Conservation (phyloP, 2,113 vertebrate genomes). For the Gymnobelideus leadbeateri region DNA sequence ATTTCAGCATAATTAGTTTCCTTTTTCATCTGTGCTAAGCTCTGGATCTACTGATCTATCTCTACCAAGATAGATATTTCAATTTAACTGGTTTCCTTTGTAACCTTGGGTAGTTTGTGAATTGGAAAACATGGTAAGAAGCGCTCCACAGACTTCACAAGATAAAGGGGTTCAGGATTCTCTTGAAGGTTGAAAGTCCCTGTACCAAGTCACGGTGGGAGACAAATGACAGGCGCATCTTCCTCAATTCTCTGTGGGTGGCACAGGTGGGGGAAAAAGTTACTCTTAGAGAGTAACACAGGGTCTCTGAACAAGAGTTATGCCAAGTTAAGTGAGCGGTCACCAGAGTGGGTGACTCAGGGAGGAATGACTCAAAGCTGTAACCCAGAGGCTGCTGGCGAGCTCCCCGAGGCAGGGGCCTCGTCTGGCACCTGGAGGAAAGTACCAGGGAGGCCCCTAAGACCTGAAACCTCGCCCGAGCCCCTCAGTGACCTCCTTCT, state of each 20-base stretch:
- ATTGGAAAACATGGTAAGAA: too few relatives aligned
- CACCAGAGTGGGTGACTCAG: constrained; percentile 69
- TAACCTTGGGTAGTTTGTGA: too few relatives aligned
- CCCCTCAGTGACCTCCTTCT: not conserved
- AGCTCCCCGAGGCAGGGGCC: constrained; percentile 53
- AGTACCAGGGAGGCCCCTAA: constrained; percentile 60
- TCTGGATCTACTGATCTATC: not conserved
- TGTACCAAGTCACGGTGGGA: too few relatives aligned
- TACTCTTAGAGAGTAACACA: not conserved
- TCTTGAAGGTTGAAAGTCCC: too few relatives aligned
- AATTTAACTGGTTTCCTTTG: not conserved
- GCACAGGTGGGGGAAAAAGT: constrained; percentile 23
- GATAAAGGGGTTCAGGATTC: too few relatives aligned
- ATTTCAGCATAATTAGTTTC: not conserved
- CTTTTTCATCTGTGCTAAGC: not conserved
- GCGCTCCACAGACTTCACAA: too few relatives aligned
- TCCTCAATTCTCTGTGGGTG: not conserved
- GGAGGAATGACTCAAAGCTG: constrained; percentile 70
- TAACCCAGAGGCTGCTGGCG: constrained; percentile 37
- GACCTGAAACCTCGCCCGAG: constrained; percentile 42
- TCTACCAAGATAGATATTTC: not conserved
- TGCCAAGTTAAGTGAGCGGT: constrained; percentile 10
- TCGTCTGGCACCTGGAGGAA: constrained; percentile 73
- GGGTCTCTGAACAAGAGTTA: constrained; percentile 33
- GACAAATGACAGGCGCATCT: too few relatives aligned